Conservation (phyloP, 2,888 invertebrate genomes). For the Caenorhabditis sp. region DNA sequence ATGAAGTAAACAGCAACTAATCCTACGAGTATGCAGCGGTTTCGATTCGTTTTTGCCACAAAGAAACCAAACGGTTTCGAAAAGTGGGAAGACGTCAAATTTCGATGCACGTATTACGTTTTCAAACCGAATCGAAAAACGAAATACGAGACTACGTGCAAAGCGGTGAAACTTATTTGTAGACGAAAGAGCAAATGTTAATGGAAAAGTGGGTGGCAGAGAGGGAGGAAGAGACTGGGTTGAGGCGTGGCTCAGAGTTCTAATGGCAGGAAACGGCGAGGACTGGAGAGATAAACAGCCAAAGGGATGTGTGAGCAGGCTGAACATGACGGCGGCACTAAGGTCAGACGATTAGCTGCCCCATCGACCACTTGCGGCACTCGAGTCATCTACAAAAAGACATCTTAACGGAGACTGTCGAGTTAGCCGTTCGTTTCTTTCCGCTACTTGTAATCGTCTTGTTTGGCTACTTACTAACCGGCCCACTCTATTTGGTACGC, state of each 20-base stretch:
- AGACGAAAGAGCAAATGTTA: constrained; percentile 47
- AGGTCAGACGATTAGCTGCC: constrained; percentile 47
- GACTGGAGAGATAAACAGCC: constrained; percentile 46
- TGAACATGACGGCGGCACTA: constrained; percentile 30
- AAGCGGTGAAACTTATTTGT: constrained; percentile 29
- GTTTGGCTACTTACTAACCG: constrained; percentile 41
- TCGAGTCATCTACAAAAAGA: constrained; percentile 43
- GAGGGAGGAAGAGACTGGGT: constrained; percentile 16
- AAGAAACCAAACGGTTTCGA: background rate
- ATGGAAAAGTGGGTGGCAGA: constrained; percentile 46
- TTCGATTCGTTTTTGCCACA: background rate
- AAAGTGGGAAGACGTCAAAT: background rate
- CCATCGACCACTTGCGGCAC: constrained; percentile 38
- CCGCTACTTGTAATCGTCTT: constrained; percentile 51
- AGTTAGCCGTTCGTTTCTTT: constrained; percentile 28
- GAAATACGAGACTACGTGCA: constrained; percentile 28
- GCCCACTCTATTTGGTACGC: too few species aligned
- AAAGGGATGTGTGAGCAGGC: constrained; percentile 44
- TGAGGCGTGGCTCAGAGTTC: constrained; percentile 40
- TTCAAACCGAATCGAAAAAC: background rate
- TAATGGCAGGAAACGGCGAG: constrained; percentile 50
- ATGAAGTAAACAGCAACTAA: constrained; percentile 47
- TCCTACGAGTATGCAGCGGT: constrained; percentile 13
- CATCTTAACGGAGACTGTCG: constrained; percentile 24
- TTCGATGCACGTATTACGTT: background rate